phyloP scores from a whole-genome alignment of 2,888 invertebrate species.

The Acrobasis consociella region DNA sequence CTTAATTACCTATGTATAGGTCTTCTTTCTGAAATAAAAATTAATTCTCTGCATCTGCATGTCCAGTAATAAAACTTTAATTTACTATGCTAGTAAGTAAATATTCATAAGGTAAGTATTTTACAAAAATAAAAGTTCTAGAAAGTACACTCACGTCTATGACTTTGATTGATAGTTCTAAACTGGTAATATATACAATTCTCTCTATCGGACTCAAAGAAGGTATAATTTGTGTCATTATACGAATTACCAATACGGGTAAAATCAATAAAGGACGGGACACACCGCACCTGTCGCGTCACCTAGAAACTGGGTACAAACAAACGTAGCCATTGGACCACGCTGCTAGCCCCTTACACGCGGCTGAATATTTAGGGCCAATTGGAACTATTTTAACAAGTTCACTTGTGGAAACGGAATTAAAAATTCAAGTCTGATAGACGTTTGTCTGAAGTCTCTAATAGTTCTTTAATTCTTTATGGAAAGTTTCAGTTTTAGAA shows the following conservation, averaged over 20 bases:
- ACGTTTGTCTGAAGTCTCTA: background rate
- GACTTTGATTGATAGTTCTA: background rate
- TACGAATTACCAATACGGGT: slow-evolving; percentile 31
- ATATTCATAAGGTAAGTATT: too few relatives aligned
- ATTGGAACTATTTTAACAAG: slow-evolving; percentile 14
- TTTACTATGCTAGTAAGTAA: too few relatives aligned
- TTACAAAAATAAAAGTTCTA: too few relatives aligned
- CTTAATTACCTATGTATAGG: too few relatives aligned
- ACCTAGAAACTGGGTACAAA: slow-evolving; percentile 66
- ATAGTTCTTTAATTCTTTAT: background rate
- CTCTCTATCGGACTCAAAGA: background rate
- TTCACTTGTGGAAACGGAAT: slow-evolving; percentile 8
- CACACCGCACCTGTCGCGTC: slow-evolving; percentile 56
- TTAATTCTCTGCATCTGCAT: too few relatives aligned
- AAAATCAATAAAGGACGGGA: slow-evolving; percentile 64
- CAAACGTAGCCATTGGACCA: slow-evolving; percentile 34
- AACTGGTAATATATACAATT: slow-evolving; percentile 9
- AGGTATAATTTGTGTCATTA: slow-evolving; percentile 29
- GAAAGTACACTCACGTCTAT: background rate
- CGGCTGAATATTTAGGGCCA: slow-evolving; percentile 19
- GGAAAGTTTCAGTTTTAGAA: too few relatives aligned
- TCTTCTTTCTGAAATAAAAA: too few relatives aligned
- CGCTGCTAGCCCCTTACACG: slow-evolving; percentile 1
- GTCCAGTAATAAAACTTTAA: too few relatives aligned
- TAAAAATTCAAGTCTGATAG: slow-evolving; percentile 3